Conservation (phyloP, 2,888 invertebrate genomes). For the Himalopsyche anomala region DNA sequence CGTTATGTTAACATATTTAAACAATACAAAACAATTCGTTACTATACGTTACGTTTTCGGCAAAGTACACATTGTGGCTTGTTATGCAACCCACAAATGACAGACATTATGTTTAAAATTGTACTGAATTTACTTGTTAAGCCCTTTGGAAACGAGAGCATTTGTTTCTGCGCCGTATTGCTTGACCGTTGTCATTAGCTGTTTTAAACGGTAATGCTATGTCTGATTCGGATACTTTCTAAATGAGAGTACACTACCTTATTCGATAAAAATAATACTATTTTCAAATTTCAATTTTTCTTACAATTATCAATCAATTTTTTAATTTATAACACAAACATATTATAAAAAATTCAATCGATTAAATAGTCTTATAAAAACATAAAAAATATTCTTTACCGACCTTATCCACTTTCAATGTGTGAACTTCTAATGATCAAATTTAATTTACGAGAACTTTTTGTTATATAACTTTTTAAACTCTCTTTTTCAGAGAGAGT, state of each 20-base stretch:
- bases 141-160: neutral
- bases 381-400: too few species aligned
- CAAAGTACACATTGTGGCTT: neutral
- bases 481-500: too few species aligned
- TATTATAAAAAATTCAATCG: too few species aligned
- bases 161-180: conserved; percentile 9
- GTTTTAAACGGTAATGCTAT: neutral
- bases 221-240: neutral
- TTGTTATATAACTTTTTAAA: too few species aligned
- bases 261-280: neutral
- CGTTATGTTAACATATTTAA: neutral
- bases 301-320: neutral
- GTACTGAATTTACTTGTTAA: neutral
- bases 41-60: neutral
- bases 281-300: neutral
- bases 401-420: too few species aligned
- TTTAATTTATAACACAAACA: too few species aligned
- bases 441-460: too few species aligned
- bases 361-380: too few species aligned
- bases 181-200: conserved; percentile 19
- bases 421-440: too few species aligned
- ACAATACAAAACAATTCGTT: neutral
- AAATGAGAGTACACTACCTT: neutral
- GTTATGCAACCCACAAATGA: conserved; percentile 13
- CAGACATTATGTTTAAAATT: neutral